Percentiles rank a stretch among this genome's conserved stretches.
Evolutionary conservation across 1,140 invertebrate genomes (phyloP).

Genomic region (Bombus sibiricus): DNA sequence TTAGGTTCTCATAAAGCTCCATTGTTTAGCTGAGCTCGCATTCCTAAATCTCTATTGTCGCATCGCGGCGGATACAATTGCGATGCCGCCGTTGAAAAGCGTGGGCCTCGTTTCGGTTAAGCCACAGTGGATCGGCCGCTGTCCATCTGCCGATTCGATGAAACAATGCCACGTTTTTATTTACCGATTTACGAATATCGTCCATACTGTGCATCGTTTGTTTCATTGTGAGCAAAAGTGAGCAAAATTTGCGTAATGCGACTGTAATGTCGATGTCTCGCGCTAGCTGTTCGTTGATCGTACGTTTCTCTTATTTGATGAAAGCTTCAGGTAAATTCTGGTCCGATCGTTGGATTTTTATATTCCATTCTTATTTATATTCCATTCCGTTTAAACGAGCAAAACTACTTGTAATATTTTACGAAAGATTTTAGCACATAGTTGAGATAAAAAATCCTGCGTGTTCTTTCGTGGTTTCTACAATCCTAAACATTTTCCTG

Average conservation of each 20-base stretch:
- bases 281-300: too few relatives aligned
- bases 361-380: too few relatives aligned
- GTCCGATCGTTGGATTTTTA: too few relatives aligned
- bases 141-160: constrained; percentile 49
- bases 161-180: constrained; percentile 45
- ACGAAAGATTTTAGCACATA: too few relatives aligned
- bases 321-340: too few relatives aligned
- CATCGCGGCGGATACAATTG: constrained; percentile 69
- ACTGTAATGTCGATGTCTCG: neutral
- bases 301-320: too few relatives aligned
- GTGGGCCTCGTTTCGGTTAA: constrained; percentile 62
- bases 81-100: constrained; percentile 60
- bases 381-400: too few relatives aligned
- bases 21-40: constrained; percentile 77
- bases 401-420: too few relatives aligned
- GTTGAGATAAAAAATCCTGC: too few relatives aligned
- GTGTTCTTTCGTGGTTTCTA: too few relatives aligned
- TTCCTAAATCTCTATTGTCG: constrained; percentile 79
- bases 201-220: neutral
- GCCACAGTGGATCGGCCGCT: constrained; percentile 65
- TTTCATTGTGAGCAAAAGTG: neutral
- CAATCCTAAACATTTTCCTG: too few relatives aligned
- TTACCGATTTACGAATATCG: constrained; percentile 21
- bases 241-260: neutral
- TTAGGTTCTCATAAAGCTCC: constrained; percentile 77